Evolutionary conservation across 2,888 invertebrate genomes (phyloP), one percentile per base, ranked within the genome.

Genomic region (Xestia xanthographa): DNA sequence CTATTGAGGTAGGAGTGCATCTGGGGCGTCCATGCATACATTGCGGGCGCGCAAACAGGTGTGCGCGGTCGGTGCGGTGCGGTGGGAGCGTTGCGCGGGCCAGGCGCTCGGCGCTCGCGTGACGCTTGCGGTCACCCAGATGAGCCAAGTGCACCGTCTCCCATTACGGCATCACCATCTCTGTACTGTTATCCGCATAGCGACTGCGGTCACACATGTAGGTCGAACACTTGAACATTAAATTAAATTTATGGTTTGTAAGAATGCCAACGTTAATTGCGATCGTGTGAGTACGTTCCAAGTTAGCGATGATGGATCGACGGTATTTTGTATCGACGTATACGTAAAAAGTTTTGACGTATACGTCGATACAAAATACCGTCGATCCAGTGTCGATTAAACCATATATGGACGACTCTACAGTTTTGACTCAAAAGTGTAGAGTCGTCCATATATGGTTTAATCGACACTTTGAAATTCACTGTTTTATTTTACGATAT

Each of bases 101-200:
- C 56, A 79, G 67, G 66, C 50, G 80, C 60, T 60, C 71, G 72
- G 79, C 68, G 77, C 79, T 88, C 86, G 86, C 88, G 86, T 86
- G 88, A 88, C 83, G 85, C 92, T 93, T 94, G 95, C 93, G 95
- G 95, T 94, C 93, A 92, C 93, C 92, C 92, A 94, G 93, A 93
- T 93, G 93, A 91, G 89, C 88, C 84, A 83, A 84, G 89, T 90
- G 89, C 90, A 89, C 88, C 83, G 83, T 87, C 86, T 87, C 89
- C 89, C 85, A 89, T 90, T 90, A 88, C 90, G 88, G 91, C 88
- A 86, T 88, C 88, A 84, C 85, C 89, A 90, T 89, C 91, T 89
- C 86, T 90, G 92, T 94, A 95, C 95, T 94, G 95, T 95, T 95
- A 95, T 91, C 92, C 93, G 93, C 93, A 93, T 92, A 91, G 91